A percentile compares a stretch with the other conserved stretches of the same genome.
Conservation (phyloP, 2,113 vertebrate species). For the Ophiodon elongatus region DNA sequence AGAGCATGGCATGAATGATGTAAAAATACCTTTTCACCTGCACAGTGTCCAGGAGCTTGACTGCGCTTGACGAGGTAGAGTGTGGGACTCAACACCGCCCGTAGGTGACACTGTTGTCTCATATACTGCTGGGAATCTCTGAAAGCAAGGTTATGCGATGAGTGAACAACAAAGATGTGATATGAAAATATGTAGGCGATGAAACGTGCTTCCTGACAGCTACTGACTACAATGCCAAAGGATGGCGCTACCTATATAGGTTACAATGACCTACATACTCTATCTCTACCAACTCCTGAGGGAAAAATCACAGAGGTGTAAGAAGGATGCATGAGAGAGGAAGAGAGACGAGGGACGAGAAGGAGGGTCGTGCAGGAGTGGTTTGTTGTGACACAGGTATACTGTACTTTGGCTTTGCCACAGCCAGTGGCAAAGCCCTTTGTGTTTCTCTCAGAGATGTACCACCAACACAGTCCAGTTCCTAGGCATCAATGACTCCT, state of each 20-base stretch:
- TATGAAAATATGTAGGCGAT: constrained; percentile 57
- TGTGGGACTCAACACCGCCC: constrained; percentile 36
- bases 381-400: constrained; percentile 25
- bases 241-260: constrained; percentile 47
- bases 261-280: constrained; percentile 59
- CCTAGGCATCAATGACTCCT: constrained; percentile 4
- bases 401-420: constrained; percentile 15
- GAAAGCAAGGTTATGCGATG: constrained; percentile 24
- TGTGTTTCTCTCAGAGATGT: constrained; percentile 41
- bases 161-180: constrained; percentile 55
- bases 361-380: background rate
- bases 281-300: constrained; percentile 15
- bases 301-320: constrained; percentile 14
- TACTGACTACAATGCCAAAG: constrained; percentile 39
- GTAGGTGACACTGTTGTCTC: constrained; percentile 84
- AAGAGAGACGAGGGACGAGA: constrained; percentile 18
- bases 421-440: constrained; percentile 14
- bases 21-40: constrained; percentile 20
- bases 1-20: background rate
- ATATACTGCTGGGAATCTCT: constrained; percentile 12
- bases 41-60: background rate
- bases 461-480: background rate
- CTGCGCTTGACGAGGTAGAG: background rate
- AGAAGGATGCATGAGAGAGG: constrained; percentile 25
- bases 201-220: constrained; percentile 53